Conservation (phyloP, 2,113 vertebrate genomes). For the Rhabdornis inornatus region DNA sequence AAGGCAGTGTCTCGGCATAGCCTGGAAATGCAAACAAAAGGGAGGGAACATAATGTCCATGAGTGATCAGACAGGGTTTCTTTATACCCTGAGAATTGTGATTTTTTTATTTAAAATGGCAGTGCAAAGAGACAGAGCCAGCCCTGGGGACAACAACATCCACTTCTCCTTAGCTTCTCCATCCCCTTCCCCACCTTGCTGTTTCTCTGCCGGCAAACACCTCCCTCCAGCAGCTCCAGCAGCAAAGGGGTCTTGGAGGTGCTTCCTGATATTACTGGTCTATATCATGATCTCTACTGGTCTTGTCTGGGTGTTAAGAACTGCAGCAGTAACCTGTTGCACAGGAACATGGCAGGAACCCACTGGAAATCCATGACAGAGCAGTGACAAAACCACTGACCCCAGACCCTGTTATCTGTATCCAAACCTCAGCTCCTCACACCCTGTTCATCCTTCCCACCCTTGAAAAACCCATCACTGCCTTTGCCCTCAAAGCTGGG, state of each 20-base stretch:
- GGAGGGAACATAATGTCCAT: neutral
- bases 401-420: neutral
- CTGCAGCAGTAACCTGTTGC: neutral
- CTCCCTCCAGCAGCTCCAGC: neutral
- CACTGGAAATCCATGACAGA: neutral
- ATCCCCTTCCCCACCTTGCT: neutral
- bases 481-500: neutral
- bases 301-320: neutral
- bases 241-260: neutral
- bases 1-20: neutral
- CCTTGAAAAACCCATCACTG: neutral
- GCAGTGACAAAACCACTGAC: neutral
- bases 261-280: neutral
- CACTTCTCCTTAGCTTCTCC: neutral
- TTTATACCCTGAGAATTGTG: neutral
- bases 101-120: neutral
- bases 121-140: neutral
- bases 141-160: neutral
- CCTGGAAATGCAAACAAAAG: conserved; percentile 37
- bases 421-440: neutral
- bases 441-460: neutral
- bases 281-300: neutral
- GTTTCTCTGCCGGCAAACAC: neutral
- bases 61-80: neutral
- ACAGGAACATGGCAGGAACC: neutral